Evolutionary conservation across 2,888 invertebrate genomes (phyloP).

Genomic region (Limnephilus rhombicus): DNA sequence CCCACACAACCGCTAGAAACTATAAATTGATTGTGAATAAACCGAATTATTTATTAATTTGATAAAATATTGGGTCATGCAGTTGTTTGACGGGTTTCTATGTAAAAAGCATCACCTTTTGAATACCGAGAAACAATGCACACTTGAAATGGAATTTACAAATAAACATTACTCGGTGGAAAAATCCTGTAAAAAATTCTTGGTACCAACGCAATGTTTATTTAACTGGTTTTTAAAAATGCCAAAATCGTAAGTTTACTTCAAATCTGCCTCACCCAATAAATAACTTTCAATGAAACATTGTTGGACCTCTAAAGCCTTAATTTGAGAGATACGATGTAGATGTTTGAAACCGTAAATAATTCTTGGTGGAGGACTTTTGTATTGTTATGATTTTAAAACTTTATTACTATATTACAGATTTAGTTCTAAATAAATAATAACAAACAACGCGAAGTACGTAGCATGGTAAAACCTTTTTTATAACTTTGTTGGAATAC

Average conservation of each 20-base stretch:
- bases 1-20: neutral
- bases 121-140: neutral
- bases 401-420: too few relatives aligned
- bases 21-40: neutral
- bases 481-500: too few relatives aligned
- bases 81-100: neutral
- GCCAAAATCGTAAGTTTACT: neutral
- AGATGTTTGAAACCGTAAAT: too few relatives aligned
- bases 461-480: too few relatives aligned
- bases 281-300: neutral
- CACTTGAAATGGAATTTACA: neutral
- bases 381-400: too few relatives aligned
- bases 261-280: neutral
- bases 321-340: too few relatives aligned
- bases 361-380: too few relatives aligned
- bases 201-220: neutral
- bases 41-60: neutral
- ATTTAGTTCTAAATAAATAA: too few relatives aligned
- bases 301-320: too few relatives aligned
- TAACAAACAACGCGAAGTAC: too few relatives aligned
- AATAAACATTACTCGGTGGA: neutral
- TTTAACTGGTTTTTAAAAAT: neutral
- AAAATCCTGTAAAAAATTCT: neutral
- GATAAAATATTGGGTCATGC: neutral
- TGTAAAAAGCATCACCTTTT: neutral